Conservation (phyloP, 2,113 vertebrate genomes). For the Apteryx owenii region DNA sequence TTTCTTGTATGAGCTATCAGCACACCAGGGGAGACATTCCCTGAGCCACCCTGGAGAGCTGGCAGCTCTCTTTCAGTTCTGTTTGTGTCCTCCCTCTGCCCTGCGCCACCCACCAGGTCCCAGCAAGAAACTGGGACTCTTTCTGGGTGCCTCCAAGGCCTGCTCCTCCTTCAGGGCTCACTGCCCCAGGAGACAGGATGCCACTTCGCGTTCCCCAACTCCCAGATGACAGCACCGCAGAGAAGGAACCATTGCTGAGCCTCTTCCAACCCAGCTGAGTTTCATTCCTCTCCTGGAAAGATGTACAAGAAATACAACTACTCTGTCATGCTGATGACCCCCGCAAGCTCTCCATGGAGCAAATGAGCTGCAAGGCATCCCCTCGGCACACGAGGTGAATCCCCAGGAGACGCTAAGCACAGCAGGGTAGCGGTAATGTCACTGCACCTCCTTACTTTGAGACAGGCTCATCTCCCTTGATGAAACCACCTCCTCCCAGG, state of each 20-base stretch:
- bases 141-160: no score
- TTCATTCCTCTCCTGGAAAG: not conserved
- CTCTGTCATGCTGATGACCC: not conserved
- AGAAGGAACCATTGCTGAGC: not conserved
- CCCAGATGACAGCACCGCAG: not conserved
- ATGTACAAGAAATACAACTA: not conserved
- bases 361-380: not conserved
- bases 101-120: not conserved
- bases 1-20: not conserved
- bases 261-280: not conserved
- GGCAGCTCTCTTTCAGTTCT: constrained; percentile 2
- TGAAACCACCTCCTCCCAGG: no score
- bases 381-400: not conserved
- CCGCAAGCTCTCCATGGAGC: not conserved
- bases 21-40: not conserved
- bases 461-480: not conserved
- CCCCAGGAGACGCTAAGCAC: not conserved
- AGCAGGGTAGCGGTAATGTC: not conserved
- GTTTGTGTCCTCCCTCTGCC: not conserved
- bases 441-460: not conserved
- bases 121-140: not conserved
- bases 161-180: not conserved
- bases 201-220: not conserved
- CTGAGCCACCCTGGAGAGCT: not conserved
- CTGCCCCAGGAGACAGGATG: accelerated